A percentile compares a stretch with the other conserved stretches of the same genome.
These are phyloP conservation scores for Drepanosiphum platanoidis DNA, from an alignment of 2,888 invertebrate genomes.

Conservation along the genomic window DNA sequence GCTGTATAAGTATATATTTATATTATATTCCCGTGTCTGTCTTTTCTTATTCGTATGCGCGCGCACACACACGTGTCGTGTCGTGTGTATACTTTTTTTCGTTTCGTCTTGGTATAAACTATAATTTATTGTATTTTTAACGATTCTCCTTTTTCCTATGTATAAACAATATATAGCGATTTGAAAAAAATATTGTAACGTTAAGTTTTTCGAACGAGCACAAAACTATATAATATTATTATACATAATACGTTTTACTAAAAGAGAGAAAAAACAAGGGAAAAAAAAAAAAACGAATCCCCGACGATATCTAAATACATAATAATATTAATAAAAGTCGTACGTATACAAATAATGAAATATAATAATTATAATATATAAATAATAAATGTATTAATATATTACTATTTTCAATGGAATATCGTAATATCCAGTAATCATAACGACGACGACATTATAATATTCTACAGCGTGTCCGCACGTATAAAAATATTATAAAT, in stretches of 20 bases:
- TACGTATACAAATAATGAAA: neutral
- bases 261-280: neutral
- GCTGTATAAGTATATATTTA: neutral
- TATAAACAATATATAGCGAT: conserved; percentile 37
- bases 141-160: neutral
- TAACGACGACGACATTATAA: too few relatives aligned
- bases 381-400: too few relatives aligned
- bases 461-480: too few relatives aligned
- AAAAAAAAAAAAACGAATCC: neutral
- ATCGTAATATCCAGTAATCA: neutral
- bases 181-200: neutral
- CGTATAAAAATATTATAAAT: too few relatives aligned
- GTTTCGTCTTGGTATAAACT: conserved; percentile 11
- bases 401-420: neutral
- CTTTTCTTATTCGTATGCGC: neutral
- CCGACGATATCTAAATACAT: too few relatives aligned
- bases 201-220: conserved; percentile 13
- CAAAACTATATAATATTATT: conserved; percentile 8
- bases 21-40: neutral
- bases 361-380: conserved; percentile 5
- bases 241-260: neutral
- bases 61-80: neutral
- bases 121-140: neutral
- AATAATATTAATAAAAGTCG: too few relatives aligned
- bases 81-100: neutral